Evolutionary conservation across 2,888 invertebrate species (phyloP), one percentile per base, ranked within the genome.

Genomic region (Mimachlamys varia): DNA sequence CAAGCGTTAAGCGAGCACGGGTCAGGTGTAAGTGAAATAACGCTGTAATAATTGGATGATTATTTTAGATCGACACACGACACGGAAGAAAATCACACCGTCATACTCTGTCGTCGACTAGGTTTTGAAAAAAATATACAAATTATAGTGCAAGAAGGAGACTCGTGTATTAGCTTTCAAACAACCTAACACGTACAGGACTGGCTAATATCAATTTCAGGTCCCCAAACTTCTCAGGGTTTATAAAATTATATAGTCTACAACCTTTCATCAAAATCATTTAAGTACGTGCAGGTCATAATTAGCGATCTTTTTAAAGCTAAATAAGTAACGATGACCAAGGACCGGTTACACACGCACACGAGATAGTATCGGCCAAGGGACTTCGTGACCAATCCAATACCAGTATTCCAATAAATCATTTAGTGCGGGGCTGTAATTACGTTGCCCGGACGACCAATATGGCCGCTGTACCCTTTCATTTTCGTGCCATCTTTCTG

Each of bases 301-400:
- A 76, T 76, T 76, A 76, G 76, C 2, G 27, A 27, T 19, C 44
- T 12, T 33, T 76, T 76, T 76, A 76, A 76, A 58, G 3, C 58
- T 19, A 58, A 58, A 58, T 58, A 76, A 76, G 76, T 76, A 76
- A 33, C 27, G 76, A 22, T 33, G 76, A 76, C 76, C 76, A 33
- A 27, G 33, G 76, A 22, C 22, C 27, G 76, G 76, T 76, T 76
- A 76, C 76, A 33, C 27, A n/a, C 58, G 33, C 33, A 33, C 76
- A 76, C 76, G 76, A 76, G 76, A 76, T 76, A 76, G 76, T 27
- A 76, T 76, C 76, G 76, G 33, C 76, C 22, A 0, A 1, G 76
- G 33, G 76, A 76, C 76, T 76, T 76, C 76, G 76, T 76, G 76
- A 76, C 76, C 76, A 76, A 76, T 76, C 76, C 76, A 76, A 76